A percentile compares a stretch with the other conserved stretches of the same genome.
phyloP scores from a whole-genome alignment of 2,888 invertebrate species.

The Xestia rhomboidea region DNA sequence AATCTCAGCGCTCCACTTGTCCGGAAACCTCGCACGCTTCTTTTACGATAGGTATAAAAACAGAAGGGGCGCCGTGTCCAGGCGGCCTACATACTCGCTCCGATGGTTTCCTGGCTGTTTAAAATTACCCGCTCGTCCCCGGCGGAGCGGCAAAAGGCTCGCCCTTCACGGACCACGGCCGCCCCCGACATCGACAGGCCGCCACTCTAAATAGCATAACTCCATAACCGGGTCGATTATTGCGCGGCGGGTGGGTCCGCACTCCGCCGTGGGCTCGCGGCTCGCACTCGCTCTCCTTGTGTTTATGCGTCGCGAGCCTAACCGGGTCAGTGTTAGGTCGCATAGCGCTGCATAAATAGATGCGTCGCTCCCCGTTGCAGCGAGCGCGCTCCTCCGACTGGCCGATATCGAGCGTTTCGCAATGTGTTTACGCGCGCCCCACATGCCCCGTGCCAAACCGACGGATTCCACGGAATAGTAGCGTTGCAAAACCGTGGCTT shows the following conservation, averaged over 20 bases:
- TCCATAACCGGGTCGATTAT: slow-evolving; percentile 76
- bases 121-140: slow-evolving; percentile 87
- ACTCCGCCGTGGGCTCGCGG: slow-evolving; percentile 33
- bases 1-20: slow-evolving; percentile 86
- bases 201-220: slow-evolving; percentile 77
- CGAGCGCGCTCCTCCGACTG: slow-evolving; percentile 72
- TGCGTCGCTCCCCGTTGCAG: slow-evolving; percentile 74
- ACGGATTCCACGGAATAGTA: slow-evolving; percentile 79
- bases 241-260: slow-evolving; percentile 59
- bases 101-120: slow-evolving; percentile 87
- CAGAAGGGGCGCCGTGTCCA: slow-evolving; percentile 79
- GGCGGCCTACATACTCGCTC: slow-evolving; percentile 88
- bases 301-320: slow-evolving; percentile 85
- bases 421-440: slow-evolving; percentile 82
- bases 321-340: slow-evolving; percentile 90
- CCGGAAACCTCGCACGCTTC: slow-evolving; percentile 83
- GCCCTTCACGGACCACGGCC: slow-evolving; percentile 87
- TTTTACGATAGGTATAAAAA: slow-evolving; percentile 85
- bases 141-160: slow-evolving; percentile 84
- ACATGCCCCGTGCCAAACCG: slow-evolving; percentile 81
- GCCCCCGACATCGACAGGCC: slow-evolving; percentile 78
- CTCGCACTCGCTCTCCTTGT: slow-evolving; percentile 82
- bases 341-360: slow-evolving; percentile 89
- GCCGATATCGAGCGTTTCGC: slow-evolving; percentile 81
- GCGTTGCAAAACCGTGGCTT: slow-evolving; percentile 79